phyloP scores from a whole-genome alignment of 2,888 invertebrate genomes.

The Platycheirus albimanus region DNA sequence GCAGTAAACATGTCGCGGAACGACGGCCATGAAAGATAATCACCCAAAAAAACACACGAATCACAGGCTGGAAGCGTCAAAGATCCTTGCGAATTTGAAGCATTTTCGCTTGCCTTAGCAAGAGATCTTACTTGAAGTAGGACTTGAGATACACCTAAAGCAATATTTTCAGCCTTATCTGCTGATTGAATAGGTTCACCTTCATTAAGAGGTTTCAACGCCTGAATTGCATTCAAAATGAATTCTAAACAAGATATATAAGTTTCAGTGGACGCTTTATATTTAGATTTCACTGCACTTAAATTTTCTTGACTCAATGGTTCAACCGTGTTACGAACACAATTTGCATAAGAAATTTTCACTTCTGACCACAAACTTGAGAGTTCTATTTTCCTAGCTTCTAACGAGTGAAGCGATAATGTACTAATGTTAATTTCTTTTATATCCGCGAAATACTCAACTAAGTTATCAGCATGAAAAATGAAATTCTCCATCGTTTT shows the following conservation, averaged over 20 bases:
- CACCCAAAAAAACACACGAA: background rate
- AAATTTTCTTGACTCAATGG: background rate
- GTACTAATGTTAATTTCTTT: too few relatives aligned
- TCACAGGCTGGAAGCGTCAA: too few relatives aligned
- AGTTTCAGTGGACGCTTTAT: background rate
- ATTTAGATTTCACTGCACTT: slow-evolving; percentile 4
- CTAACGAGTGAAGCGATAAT: too few relatives aligned
- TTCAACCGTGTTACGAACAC: background rate
- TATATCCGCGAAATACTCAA: background rate
- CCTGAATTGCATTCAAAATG: background rate
- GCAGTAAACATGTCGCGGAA: background rate
- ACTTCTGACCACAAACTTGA: too few relatives aligned
- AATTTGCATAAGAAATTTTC: background rate
- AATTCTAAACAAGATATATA: slow-evolving; percentile 1
- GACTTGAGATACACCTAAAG: background rate
- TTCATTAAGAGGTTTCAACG: background rate
- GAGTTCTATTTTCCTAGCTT: too few relatives aligned
- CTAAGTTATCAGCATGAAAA: background rate
- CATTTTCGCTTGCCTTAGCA: background rate
- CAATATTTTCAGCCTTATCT: background rate
- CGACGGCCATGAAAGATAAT: background rate
- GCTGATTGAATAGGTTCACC: too few relatives aligned
- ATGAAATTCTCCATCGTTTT: background rate
- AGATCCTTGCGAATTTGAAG: background rate
- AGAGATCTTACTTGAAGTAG: background rate